These are phyloP conservation scores for Pyrocoelia pectoralis DNA, from an alignment of 2,888 invertebrate genomes.

Conservation along the genomic window DNA sequence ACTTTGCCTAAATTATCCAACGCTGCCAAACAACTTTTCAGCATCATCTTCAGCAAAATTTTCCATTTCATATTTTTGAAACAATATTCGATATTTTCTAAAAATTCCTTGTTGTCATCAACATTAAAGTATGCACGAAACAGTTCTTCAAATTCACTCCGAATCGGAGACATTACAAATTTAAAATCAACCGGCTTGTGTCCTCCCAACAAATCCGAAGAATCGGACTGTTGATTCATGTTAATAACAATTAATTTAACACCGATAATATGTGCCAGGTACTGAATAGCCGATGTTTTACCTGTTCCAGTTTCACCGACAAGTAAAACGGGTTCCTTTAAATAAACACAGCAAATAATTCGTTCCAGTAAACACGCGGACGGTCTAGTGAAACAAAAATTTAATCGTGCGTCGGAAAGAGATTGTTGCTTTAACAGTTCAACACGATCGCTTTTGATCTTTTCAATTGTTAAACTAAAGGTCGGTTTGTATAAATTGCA, in stretches of 20 bases:
- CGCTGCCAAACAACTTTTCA: constrained; percentile 65
- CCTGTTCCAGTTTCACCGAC: constrained; percentile 99
- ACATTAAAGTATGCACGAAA: constrained; percentile 81
- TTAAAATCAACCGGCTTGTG: constrained; percentile 95
- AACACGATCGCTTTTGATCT: constrained; percentile 78
- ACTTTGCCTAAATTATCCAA: not conserved
- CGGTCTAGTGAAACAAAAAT: constrained; percentile 85
- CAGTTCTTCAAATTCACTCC: constrained; percentile 81
- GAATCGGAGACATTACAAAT: constrained; percentile 81
- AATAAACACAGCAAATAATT: constrained; percentile 82
- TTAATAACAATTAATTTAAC: constrained; percentile 93
- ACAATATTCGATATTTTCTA: constrained; percentile 80
- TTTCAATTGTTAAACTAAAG: constrained; percentile 65
- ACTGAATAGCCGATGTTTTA: constrained; percentile 95
- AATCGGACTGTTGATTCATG: constrained; percentile 99
- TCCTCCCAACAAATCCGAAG: constrained; percentile 95
- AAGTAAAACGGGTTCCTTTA: constrained; percentile 89
- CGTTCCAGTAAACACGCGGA: constrained; percentile 86
- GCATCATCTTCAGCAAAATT: constrained; percentile 78
- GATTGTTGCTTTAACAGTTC: constrained; percentile 51
- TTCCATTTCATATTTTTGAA: constrained; percentile 78
- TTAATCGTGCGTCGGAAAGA: constrained; percentile 51
- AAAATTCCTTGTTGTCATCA: constrained; percentile 82
- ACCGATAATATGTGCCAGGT: constrained; percentile 83
- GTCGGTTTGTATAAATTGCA: constrained; percentile 81